Evolutionary conservation across 1,140 invertebrate species (phyloP).

Genomic region (Spodoptera litura): DNA sequence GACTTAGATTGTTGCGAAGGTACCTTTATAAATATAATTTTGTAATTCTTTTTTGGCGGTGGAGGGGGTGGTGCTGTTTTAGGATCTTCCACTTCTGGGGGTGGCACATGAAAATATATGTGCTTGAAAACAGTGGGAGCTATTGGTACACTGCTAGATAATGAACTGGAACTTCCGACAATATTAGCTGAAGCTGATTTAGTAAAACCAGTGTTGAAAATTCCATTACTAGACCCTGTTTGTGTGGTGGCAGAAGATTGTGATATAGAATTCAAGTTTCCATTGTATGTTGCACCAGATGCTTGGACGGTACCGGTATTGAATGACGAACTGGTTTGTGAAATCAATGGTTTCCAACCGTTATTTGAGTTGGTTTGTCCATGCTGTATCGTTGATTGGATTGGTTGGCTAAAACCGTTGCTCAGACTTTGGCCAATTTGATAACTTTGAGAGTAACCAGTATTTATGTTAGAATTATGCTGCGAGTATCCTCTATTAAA

Average conservation of each 20-base stretch:
- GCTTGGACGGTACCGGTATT: neutral
- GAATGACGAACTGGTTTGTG: neutral
- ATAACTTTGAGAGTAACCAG: neutral
- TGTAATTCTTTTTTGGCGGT: conserved; percentile 93
- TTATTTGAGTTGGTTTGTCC: too few species aligned
- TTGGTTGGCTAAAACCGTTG: neutral
- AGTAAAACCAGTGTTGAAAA: conserved; percentile 6
- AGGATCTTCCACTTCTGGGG: conserved; percentile 90
- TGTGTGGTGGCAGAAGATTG: neutral
- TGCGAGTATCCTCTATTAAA: neutral
- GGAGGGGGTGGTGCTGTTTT: conserved; percentile 82
- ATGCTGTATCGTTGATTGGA: neutral
- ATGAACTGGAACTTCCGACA: neutral
- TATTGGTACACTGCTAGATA: conserved; percentile 69
- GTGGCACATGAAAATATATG: conserved; percentile 94
- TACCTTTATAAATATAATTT: conserved; percentile 93
- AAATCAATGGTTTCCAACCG: neutral
- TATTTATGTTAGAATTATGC: neutral
- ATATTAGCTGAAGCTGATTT: neutral
- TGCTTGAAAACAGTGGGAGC: conserved; percentile 91
- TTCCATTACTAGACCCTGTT: neutral
- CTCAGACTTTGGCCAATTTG: neutral
- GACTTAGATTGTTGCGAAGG: conserved; percentile 53
- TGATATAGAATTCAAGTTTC: neutral
- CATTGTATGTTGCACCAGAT: neutral